Evolutionary conservation across 2,888 invertebrate species (phyloP).

Genomic region (Caenorhabditis doughertyi): DNA sequence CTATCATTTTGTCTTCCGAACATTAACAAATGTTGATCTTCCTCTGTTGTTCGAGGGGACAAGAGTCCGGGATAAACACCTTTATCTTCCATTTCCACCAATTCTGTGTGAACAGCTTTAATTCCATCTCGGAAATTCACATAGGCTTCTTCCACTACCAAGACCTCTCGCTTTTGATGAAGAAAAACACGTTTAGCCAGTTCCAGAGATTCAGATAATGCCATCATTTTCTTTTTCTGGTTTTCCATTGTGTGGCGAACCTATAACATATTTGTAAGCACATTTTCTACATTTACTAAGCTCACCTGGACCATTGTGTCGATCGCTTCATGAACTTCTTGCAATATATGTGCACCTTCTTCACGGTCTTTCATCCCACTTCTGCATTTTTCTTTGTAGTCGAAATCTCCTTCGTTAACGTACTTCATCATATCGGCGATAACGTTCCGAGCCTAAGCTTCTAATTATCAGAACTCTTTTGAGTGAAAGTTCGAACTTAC

Average conservation of each 20-base stretch:
- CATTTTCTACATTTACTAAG: neutral
- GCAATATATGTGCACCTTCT: conserved; percentile 70
- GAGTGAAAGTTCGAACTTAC: conserved; percentile 41
- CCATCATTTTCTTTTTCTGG: conserved; percentile 72
- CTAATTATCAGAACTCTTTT: neutral
- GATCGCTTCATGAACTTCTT: conserved; percentile 72
- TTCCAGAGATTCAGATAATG: conserved; percentile 89
- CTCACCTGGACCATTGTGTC: conserved; percentile 57
- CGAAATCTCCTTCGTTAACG: conserved; percentile 62
- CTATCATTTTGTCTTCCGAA: neutral
- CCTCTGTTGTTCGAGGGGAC: conserved; percentile 68
- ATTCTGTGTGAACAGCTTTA: conserved; percentile 69
- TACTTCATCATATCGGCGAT: conserved; percentile 55
- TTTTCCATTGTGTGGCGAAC: conserved; percentile 67
- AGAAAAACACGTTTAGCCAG: conserved; percentile 92
- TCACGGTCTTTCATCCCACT: conserved; percentile 72
- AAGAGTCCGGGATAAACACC: conserved; percentile 74
- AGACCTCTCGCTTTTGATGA: conserved; percentile 94
- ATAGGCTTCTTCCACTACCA: conserved; percentile 90
- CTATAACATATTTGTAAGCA: neutral
- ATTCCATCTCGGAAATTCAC: conserved; percentile 74
- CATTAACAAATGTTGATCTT: conserved; percentile 47
- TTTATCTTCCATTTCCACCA: conserved; percentile 72
- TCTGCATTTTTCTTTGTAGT: conserved; percentile 55
- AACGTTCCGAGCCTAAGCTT: conserved; percentile 44